Conservation (phyloP, 2,113 vertebrate species). For the Glaucidium brasilianum region DNA sequence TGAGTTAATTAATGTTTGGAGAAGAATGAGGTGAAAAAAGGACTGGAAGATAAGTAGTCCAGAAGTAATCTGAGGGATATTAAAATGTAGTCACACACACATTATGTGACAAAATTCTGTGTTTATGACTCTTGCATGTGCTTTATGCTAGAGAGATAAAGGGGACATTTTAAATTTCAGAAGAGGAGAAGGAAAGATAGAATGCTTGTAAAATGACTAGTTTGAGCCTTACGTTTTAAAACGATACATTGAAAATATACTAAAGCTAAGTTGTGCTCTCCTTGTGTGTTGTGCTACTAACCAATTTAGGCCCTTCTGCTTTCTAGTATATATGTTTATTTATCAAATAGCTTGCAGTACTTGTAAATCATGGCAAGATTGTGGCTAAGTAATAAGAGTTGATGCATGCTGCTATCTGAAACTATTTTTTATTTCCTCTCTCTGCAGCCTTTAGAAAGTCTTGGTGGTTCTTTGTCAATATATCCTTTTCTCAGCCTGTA, state of each 20-base stretch:
- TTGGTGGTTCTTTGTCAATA: background rate
- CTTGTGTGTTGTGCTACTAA: background rate
- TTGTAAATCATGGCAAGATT: background rate
- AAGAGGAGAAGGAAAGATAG: background rate
- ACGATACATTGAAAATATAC: background rate
- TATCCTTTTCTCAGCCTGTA: background rate
- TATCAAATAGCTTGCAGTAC: background rate
- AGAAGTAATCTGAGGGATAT: background rate
- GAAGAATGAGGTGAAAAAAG: background rate
- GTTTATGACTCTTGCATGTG: background rate
- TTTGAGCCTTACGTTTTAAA: background rate
- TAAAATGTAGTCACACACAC: background rate
- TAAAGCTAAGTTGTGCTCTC: background rate
- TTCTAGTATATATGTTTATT: background rate
- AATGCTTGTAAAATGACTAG: background rate
- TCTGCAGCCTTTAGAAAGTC: background rate
- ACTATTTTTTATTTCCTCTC: background rate
- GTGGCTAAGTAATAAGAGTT: background rate
- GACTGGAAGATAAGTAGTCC: background rate
- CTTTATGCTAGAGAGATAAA: background rate
- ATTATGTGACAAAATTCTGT: background rate
- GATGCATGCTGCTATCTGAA: background rate
- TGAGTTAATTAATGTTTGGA: background rate
- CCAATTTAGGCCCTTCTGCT: background rate
- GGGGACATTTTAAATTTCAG: background rate